Evolutionary conservation across 2,888 invertebrate species (phyloP).

Genomic region (Agapostemon virescens): DNA sequence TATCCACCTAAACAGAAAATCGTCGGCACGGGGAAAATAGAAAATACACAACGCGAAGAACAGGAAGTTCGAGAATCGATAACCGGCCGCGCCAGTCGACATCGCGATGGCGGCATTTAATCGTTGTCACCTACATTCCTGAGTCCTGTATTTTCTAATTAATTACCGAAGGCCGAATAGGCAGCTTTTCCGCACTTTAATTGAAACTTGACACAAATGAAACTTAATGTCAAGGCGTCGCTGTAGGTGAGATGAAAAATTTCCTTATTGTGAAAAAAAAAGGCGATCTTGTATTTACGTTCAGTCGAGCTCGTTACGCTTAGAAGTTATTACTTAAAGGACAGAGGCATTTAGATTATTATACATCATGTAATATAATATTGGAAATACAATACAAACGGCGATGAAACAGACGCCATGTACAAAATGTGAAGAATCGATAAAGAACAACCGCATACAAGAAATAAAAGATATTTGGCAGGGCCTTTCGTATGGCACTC

Average conservation of each 20-base stretch:
- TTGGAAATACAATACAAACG: no score
- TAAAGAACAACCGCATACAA: no score
- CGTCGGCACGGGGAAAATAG: neutral
- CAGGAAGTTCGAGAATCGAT: constrained; percentile 17
- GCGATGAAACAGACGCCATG: no score
- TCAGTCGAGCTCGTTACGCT: no score
- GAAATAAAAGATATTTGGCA: no score
- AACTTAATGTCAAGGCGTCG: neutral
- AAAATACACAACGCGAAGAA: neutral
- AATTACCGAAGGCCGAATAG: neutral
- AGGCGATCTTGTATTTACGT: neutral
- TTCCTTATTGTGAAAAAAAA: neutral
- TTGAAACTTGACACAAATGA: constrained; percentile 1
- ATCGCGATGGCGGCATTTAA: constrained; percentile 2
- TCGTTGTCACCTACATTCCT: constrained; percentile 20
- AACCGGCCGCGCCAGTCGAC: constrained; percentile 11
- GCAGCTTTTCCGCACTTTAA: constrained; percentile 7
- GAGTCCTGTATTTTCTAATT: constrained; percentile 17
- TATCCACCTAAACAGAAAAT: neutral
- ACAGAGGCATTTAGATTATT: no score
- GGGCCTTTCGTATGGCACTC: no score
- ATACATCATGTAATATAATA: no score
- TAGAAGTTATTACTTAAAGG: neutral
- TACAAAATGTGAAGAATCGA: no score
- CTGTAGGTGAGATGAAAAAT: neutral